phyloP scores from a whole-genome alignment of 1,140 invertebrate species.

The Hycleus phaleratus region DNA sequence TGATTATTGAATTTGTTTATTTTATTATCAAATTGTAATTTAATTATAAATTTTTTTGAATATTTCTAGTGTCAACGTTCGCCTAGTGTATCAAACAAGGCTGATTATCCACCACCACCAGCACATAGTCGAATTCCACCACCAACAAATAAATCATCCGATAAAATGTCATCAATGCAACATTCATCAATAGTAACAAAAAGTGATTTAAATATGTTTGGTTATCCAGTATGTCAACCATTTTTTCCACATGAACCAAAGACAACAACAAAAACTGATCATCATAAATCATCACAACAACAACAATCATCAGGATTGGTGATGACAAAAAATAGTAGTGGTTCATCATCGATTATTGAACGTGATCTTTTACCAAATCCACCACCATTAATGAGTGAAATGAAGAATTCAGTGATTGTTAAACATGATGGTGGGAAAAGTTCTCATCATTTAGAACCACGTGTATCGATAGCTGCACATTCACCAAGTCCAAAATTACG shows the following conservation, averaged over 20 bases:
- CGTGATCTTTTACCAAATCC: conserved; percentile 51
- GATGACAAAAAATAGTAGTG: conserved; percentile 38
- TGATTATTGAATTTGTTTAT: too few relatives aligned
- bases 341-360: conserved; percentile 24
- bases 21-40: neutral
- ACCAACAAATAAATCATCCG: conserved; percentile 41
- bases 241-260: conserved; percentile 47
- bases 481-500: conserved; percentile 56
- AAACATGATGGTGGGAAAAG: conserved; percentile 60
- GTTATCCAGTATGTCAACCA: conserved; percentile 58
- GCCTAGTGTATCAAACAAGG: conserved; percentile 44
- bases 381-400: conserved; percentile 54
- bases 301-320: conserved; percentile 32
- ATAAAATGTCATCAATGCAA: conserved; percentile 48
- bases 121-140: conserved; percentile 47
- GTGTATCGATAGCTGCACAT: conserved; percentile 46
- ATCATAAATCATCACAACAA: conserved; percentile 40
- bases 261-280: conserved; percentile 36
- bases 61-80: conserved; percentile 37
- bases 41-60: neutral
- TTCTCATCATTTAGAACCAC: conserved; percentile 48
- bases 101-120: conserved; percentile 52
- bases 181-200: conserved; percentile 56
- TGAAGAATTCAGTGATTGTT: conserved; percentile 69
- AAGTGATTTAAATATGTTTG: conserved; percentile 64